A percentile compares a stretch with the other conserved stretches of the same genome.
These are phyloP conservation scores for Berghia stephanieae DNA, from an alignment of 1,140 invertebrate species.

Conservation along the genomic window DNA sequence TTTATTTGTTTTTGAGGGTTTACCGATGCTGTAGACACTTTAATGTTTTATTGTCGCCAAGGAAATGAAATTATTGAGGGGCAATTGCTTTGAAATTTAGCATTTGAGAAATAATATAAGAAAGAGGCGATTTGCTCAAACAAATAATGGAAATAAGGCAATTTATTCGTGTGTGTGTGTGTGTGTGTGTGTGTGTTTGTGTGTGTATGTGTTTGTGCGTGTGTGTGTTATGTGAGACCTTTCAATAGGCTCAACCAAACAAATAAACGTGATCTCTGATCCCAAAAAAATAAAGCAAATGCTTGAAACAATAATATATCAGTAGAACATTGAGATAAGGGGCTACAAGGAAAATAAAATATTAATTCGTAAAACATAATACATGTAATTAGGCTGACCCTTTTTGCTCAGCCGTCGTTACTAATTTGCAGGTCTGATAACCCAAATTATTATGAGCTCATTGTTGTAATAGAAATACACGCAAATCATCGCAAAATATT, in stretches of 20 bases:
- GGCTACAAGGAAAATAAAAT: too few relatives aligned
- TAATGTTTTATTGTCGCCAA: not conserved
- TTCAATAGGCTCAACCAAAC: not conserved
- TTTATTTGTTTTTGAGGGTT: conserved; percentile 21
- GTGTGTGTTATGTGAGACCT: not conserved
- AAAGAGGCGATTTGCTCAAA: not conserved
- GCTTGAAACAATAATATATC: not conserved
- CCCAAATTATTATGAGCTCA: too few relatives aligned
- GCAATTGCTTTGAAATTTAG: not conserved
- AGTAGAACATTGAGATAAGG: too few relatives aligned
- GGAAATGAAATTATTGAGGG: not conserved
- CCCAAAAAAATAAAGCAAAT: not conserved
- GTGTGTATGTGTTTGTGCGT: not conserved
- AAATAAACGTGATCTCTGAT: not conserved
- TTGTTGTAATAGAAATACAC: too few relatives aligned
- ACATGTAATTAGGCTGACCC: not conserved
- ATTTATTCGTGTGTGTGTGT: not conserved
- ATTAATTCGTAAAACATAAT: not conserved
- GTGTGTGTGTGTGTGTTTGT: conserved; percentile 6
- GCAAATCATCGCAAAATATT: too few relatives aligned
- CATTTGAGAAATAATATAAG: not conserved
- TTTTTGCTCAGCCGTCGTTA: too few relatives aligned
- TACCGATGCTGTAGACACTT: conserved; percentile 17
- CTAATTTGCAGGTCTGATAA: too few relatives aligned
- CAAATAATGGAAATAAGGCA: not conserved